phyloP scores from a whole-genome alignment of 1,140 invertebrate species.

The Drosophila mauritiana region DNA sequence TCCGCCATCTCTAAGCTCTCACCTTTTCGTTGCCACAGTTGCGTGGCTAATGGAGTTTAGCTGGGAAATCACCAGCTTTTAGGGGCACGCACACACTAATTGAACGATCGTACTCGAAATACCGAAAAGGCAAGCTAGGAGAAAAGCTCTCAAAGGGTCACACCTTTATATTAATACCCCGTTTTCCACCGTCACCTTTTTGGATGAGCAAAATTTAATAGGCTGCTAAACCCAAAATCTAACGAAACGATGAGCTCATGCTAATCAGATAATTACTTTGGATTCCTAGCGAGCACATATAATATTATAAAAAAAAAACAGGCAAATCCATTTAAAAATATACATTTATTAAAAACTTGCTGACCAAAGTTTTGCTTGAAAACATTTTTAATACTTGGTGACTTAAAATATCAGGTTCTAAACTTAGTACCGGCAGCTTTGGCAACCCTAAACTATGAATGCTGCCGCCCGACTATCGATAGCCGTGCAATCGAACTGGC shows the following conservation, averaged over 20 bases:
- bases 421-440: background rate
- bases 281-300: too few species aligned
- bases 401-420: background rate
- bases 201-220: too few species aligned
- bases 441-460: background rate
- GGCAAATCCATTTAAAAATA: too few species aligned
- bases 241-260: too few species aligned
- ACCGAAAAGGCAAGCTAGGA: conserved; percentile 7
- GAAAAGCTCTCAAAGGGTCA: background rate
- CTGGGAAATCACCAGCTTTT: conserved; percentile 24
- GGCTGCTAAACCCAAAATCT: too few species aligned
- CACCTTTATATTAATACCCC: background rate
- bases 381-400: background rate
- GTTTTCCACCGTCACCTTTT: background rate
- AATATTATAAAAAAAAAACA: too few species aligned
- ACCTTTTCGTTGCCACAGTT: background rate
- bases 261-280: too few species aligned
- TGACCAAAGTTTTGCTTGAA: too few species aligned
- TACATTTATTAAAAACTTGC: too few species aligned
- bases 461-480: conserved; percentile 3
- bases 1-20: conserved; percentile 4
- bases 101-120: conserved; percentile 11
- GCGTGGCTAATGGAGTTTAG: background rate
- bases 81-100: too few species aligned
- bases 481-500: background rate